Evolutionary conservation across 2,797 vertebrate genomes (phyloP).

Genomic region (Rhynchonycteris naso): DNA sequence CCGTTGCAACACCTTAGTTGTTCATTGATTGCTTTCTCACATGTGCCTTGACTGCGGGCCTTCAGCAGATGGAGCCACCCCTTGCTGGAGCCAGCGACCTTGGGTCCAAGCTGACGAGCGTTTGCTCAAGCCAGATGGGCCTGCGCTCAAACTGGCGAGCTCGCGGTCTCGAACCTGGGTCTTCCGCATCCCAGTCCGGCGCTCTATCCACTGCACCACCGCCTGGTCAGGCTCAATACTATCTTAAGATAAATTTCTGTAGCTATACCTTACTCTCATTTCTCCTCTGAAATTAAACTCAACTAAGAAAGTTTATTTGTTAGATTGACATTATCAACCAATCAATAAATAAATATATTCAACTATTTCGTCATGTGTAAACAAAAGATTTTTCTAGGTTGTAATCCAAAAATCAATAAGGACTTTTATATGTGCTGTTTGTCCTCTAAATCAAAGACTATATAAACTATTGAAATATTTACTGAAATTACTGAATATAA

Average conservation of each 20-base stretch:
- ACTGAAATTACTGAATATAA: not conserved
- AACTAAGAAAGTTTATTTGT: constrained; percentile 69
- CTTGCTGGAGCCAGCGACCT: no score
- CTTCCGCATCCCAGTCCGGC: no score
- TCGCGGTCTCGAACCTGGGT: no score
- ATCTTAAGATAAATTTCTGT: constrained; percentile 72
- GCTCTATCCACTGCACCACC: no score
- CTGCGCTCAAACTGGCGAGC: no score
- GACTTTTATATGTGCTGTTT: not conserved
- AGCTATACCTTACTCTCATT: constrained; percentile 66
- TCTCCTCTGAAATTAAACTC: constrained; percentile 69
- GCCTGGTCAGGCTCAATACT: no score
- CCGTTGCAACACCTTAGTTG: no score
- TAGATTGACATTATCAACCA: constrained; percentile 79
- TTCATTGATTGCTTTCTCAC: no score
- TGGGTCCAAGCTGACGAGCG: no score
- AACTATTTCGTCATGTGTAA: constrained; percentile 74
- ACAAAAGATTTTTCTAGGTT: constrained; percentile 72
- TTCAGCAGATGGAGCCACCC: no score
- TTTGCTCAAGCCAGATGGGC: no score
- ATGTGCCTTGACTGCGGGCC: no score
- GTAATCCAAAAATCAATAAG: constrained; percentile 21
- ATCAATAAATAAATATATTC: constrained; percentile 78
- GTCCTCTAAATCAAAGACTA: not conserved
- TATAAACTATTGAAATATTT: not conserved